Conservation (phyloP, 2,113 vertebrate genomes). For the Gadus chalcogrammus region DNA sequence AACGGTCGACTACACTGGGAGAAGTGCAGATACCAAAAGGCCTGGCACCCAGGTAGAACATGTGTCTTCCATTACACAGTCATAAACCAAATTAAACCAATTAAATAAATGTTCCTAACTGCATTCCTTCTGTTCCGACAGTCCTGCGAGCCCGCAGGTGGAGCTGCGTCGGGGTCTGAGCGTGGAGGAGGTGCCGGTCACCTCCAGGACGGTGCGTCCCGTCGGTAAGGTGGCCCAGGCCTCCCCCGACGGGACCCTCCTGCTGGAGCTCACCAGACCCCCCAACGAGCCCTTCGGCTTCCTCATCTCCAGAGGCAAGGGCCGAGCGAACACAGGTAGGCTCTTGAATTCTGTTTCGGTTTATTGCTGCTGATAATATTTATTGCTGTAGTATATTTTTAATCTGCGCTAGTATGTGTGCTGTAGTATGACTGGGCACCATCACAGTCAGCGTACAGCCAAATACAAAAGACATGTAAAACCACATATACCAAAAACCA, state of each 20-base stretch:
- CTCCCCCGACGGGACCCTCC: conserved; percentile 85
- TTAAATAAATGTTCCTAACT: neutral
- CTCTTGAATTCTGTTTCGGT: neutral
- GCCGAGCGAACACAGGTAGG: conserved; percentile 86
- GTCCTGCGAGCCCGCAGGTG: conserved; percentile 57
- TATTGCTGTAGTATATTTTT: neutral
- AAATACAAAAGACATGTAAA: no score
- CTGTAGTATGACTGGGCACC: no score
- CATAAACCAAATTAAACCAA: neutral
- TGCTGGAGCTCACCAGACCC: conserved; percentile 82
- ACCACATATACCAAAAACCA: no score
- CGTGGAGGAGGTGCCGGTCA: conserved; percentile 77
- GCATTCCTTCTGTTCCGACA: conserved; percentile 21
- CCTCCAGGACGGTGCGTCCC: conserved; percentile 65
- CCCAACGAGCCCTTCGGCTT: conserved; percentile 84
- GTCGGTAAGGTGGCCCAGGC: conserved; percentile 81
- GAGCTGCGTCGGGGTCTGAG: conserved; percentile 73
- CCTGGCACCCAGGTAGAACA: conserved; percentile 73
- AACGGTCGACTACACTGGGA: conserved; percentile 77
- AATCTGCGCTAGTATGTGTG: neutral
- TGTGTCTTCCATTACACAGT: neutral
- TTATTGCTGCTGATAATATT: neutral
- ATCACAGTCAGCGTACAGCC: no score
- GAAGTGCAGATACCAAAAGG: conserved; percentile 61
- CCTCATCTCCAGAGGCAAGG: conserved; percentile 83